These are phyloP conservation scores for Drosophila eohydei DNA, from an alignment of 2,888 invertebrate species.

Conservation along the genomic window DNA sequence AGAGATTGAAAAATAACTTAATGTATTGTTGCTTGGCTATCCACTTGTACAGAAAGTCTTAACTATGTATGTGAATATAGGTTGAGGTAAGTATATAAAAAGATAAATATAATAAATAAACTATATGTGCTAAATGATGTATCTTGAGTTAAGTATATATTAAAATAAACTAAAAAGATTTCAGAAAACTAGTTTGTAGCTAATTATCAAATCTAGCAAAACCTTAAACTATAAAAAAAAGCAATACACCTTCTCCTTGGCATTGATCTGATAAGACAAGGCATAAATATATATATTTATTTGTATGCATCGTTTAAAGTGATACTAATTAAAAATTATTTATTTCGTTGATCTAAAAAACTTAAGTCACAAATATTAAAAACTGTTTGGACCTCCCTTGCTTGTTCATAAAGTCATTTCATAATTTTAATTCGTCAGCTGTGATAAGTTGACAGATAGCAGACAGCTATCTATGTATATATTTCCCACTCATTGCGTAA, in stretches of 20 bases:
- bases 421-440: not conserved
- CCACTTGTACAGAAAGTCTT: not conserved
- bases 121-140: too few relatives aligned
- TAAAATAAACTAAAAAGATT: not conserved
- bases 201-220: not conserved
- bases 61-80: too few relatives aligned
- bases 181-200: not conserved
- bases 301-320: not conserved
- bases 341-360: not conserved
- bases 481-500: constrained; percentile 3
- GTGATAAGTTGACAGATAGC: constrained; percentile 4
- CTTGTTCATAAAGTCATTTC: not conserved
- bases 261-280: not conserved
- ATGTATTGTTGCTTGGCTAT: not conserved
- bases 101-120: too few relatives aligned
- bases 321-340: too few relatives aligned
- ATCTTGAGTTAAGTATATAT: not conserved
- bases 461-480: constrained; percentile 4
- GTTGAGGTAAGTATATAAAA: too few relatives aligned
- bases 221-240: not conserved
- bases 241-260: not conserved
- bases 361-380: too few relatives aligned
- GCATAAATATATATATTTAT: not conserved
- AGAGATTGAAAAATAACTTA: not conserved
- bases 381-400: not conserved